Conservation (phyloP, 2,797 vertebrate species). For the Parotocinclus haroldoi region DNA sequence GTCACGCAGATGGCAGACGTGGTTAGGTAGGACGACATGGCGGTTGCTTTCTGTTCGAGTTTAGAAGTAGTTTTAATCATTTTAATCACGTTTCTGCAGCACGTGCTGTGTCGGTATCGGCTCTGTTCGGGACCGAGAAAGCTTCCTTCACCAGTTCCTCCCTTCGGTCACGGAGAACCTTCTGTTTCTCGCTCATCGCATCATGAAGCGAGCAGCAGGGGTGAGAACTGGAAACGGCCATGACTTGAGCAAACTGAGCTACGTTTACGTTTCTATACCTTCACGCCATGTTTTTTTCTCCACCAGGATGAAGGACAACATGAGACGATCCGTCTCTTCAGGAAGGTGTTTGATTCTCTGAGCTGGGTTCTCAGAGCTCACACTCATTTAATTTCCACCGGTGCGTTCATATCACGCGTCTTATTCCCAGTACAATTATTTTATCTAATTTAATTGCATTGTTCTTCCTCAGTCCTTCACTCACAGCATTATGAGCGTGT, state of each 20-base stretch:
- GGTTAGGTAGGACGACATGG: constrained; percentile 42
- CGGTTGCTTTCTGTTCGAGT: not conserved
- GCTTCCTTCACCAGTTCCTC: constrained; percentile 80
- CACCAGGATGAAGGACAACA: constrained; percentile 72
- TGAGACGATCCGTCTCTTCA: constrained; percentile 71
- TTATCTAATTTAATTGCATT: not conserved
- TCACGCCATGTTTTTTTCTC: not conserved
- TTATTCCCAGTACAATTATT: too few species aligned
- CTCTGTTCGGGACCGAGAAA: constrained; percentile 69
- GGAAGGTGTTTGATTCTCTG: constrained; percentile 78
- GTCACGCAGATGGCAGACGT: constrained; percentile 53
- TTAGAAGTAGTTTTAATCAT: not conserved
- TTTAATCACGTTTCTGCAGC: constrained; percentile 57
- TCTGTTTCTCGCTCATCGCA: constrained; percentile 75
- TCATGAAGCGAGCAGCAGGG: constrained; percentile 59
- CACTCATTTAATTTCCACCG: constrained; percentile 67
- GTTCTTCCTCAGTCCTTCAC: constrained; percentile 73
- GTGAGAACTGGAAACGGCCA: constrained; percentile 23
- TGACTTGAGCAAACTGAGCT: too few species aligned
- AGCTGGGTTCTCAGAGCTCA: constrained; percentile 77
- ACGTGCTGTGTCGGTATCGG: constrained; percentile 84
- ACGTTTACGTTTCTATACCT: too few species aligned
- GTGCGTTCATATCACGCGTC: constrained; percentile 57
- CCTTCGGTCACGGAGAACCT: constrained; percentile 77
- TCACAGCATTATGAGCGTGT: constrained; percentile 80